phyloP scores from a whole-genome alignment of 2,888 invertebrate genomes.

The Rotaria magnacalcarata region DNA sequence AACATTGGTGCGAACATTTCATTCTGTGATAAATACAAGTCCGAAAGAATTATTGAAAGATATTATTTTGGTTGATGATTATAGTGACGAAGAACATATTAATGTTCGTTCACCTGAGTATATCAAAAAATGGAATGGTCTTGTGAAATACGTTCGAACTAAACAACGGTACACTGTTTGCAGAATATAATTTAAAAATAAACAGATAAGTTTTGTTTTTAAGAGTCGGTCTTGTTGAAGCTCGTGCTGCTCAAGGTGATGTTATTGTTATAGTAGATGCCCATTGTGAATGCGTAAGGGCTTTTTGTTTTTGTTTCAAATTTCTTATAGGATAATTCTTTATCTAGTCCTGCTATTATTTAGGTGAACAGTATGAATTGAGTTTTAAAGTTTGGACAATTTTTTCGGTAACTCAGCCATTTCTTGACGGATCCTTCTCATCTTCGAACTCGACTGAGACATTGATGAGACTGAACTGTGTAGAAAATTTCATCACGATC shows the following conservation, averaged over 20 bases:
- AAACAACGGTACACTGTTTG: constrained; percentile 70
- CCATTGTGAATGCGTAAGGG: constrained; percentile 56
- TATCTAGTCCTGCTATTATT: background rate
- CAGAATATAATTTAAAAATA: constrained; percentile 53
- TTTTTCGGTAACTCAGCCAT: too few relatives aligned
- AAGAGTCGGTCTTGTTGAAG: constrained; percentile 78
- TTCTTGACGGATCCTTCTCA: too few relatives aligned
- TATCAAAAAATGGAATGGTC: constrained; percentile 74
- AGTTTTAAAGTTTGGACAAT: constrained; percentile 98
- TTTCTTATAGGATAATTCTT: constrained; percentile 76
- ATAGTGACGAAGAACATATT: constrained; percentile 68
- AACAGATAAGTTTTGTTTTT: background rate
- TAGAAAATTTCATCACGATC: too few relatives aligned
- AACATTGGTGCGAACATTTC: constrained; percentile 57
- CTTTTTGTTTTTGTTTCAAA: background rate
- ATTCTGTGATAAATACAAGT: constrained; percentile 60
- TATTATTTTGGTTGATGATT: constrained; percentile 62
- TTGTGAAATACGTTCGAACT: constrained; percentile 83
- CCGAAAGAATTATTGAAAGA: constrained; percentile 66
- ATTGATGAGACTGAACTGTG: too few relatives aligned
- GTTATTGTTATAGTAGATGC: constrained; percentile 95
- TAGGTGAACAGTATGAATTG: constrained; percentile 88
- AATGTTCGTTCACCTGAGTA: constrained; percentile 78
- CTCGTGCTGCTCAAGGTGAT: constrained; percentile 80
- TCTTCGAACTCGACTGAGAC: too few relatives aligned